Evolutionary conservation across 2,888 invertebrate species (phyloP).

Genomic region (Aelia acuminata): DNA sequence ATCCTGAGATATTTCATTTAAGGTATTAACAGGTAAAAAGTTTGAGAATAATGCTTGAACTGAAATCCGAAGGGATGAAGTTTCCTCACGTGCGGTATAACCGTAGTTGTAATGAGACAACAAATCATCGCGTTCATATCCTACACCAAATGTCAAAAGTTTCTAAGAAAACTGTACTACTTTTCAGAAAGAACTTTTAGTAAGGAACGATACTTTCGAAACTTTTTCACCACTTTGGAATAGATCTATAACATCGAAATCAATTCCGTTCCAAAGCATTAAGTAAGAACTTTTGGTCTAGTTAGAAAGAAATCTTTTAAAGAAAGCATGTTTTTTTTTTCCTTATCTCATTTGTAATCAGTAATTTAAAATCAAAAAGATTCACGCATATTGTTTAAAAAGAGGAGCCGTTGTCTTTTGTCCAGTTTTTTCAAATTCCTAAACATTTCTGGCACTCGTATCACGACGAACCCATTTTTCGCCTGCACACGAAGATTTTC

Average conservation of each 20-base stretch:
- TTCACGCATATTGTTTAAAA: too few relatives aligned
- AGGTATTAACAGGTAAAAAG: too few relatives aligned
- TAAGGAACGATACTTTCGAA: background rate
- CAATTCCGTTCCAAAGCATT: background rate
- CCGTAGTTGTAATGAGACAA: background rate
- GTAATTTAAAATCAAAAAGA: too few relatives aligned
- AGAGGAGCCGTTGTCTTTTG: too few relatives aligned
- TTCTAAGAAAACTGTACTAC: background rate
- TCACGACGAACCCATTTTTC: background rate
- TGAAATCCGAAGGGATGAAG: background rate
- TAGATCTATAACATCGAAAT: background rate
- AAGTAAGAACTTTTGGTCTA: background rate
- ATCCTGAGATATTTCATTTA: too few relatives aligned
- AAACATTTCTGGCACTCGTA: background rate
- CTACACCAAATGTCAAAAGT: background rate
- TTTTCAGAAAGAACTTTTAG: background rate
- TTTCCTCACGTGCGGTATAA: background rate
- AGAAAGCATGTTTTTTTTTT: background rate
- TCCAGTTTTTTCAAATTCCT: background rate
- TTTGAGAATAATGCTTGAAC: background rate
- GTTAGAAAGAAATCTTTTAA: background rate
- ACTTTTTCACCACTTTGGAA: background rate
- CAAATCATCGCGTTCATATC: background rate
- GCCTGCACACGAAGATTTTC: background rate
- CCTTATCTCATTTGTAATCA: too few relatives aligned